Evolutionary conservation across 1,140 invertebrate species (phyloP).

Genomic region (Drosophila parvula): DNA sequence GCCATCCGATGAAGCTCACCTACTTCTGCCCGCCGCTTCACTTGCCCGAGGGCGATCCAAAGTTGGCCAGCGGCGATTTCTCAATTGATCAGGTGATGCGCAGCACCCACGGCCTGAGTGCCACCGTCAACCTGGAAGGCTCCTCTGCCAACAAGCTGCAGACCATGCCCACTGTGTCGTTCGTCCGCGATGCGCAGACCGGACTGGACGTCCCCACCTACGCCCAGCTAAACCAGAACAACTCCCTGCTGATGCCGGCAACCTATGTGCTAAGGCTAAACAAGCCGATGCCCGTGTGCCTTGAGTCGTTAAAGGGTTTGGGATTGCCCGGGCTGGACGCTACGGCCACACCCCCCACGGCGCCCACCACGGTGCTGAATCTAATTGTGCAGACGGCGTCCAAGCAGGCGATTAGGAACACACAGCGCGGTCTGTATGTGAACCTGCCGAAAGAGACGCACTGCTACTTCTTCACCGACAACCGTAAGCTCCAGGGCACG

Average conservation of each 20-base stretch:
- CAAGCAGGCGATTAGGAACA: conserved; percentile 57
- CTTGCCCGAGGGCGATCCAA: conserved; percentile 39
- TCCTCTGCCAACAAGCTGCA: conserved; percentile 94
- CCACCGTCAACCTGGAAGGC: conserved; percentile 95
- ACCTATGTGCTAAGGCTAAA: conserved; percentile 95
- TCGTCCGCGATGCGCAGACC: conserved; percentile 90
- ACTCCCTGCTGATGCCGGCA: conserved; percentile 94
- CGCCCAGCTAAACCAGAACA: conserved; percentile 90
- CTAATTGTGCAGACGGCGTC: conserved; percentile 73
- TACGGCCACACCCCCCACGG: conserved; percentile 6
- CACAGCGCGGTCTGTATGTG: conserved; percentile 85
- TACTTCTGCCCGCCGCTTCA: conserved; percentile 90
- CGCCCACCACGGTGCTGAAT: conserved; percentile 63
- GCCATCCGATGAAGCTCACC: conserved; percentile 96
- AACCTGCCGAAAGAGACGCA: conserved; percentile 96
- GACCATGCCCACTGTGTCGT: conserved; percentile 91
- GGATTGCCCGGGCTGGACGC: conserved; percentile 39
- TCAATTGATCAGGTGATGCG: conserved; percentile 68
- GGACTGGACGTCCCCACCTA: conserved; percentile 91
- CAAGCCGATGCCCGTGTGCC: conserved; percentile 91
- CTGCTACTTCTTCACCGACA: conserved; percentile 96
- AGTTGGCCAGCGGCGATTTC: conserved; percentile 49
- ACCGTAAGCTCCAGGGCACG: conserved; percentile 90
- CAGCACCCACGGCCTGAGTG: conserved; percentile 88
- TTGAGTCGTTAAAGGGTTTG: conserved; percentile 53